These are phyloP conservation scores for Misgurnus mizolepis DNA, from an alignment of 2,113 vertebrate genomes.

Conservation along the genomic window DNA sequence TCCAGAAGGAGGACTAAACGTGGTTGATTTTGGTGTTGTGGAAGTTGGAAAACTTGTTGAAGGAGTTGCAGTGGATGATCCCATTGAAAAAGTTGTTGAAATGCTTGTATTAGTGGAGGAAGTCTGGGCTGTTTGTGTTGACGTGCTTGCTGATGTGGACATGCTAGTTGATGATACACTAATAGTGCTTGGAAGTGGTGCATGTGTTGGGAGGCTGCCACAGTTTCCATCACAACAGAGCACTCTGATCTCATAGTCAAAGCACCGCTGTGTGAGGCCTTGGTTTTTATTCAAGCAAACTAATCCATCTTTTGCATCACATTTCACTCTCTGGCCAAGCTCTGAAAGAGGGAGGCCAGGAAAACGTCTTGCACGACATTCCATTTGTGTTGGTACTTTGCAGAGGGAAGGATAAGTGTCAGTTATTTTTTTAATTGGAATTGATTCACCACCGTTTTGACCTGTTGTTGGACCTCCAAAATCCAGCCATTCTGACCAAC, in stretches of 20 bases:
- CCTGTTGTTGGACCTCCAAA: slow-evolving; percentile 28
- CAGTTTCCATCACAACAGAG: slow-evolving; percentile 17
- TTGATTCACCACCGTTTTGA: slow-evolving; percentile 21
- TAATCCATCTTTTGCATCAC: slow-evolving; percentile 36
- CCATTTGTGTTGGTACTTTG: not conserved
- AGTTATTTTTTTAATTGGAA: slow-evolving; percentile 36
- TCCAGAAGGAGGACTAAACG: not conserved
- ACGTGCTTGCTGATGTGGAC: not conserved
- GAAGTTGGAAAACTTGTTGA: not conserved
- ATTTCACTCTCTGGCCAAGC: slow-evolving; percentile 49
- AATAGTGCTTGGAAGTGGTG: not conserved
- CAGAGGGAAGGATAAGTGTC: not conserved
- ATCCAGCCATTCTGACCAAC: slow-evolving; percentile 37
- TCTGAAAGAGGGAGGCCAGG: not conserved
- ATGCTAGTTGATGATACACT: not conserved
- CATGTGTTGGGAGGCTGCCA: too few relatives aligned
- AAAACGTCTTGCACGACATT: slow-evolving; percentile 40
- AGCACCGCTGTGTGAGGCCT: slow-evolving; percentile 55
- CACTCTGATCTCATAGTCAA: slow-evolving; percentile 53
- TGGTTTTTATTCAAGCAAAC: slow-evolving; percentile 65
- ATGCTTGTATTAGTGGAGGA: not conserved
- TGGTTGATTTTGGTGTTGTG: not conserved
- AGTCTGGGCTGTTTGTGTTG: rapidly evolving
- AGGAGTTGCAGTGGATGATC: not conserved
- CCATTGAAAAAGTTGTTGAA: not conserved